Percentiles rank a stretch among this genome's conserved stretches.
Evolutionary conservation across 2,888 invertebrate genomes (phyloP).

Genomic region (Cyclophora punctaria): DNA sequence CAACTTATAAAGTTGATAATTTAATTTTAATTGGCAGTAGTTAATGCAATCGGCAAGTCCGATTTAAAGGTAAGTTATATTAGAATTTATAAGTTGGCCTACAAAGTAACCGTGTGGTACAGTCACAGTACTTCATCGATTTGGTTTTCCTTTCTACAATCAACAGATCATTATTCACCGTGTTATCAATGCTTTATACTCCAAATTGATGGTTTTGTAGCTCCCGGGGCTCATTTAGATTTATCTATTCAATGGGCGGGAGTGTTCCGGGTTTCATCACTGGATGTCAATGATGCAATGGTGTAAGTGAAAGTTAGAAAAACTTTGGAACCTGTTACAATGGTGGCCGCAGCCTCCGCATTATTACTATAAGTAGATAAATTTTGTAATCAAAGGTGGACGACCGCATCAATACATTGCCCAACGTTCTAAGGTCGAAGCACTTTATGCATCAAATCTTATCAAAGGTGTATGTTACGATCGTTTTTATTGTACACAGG

Average conservation of each 20-base stretch:
- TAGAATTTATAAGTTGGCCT: too few species aligned
- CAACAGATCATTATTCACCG: slow-evolving; percentile 6
- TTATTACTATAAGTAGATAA: slow-evolving; percentile 9
- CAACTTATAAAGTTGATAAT: too few species aligned
- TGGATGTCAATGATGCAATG: slow-evolving; percentile 22
- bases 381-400: slow-evolving; percentile 19
- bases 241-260: slow-evolving; percentile 11
- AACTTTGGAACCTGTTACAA: slow-evolving; percentile 23
- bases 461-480: slow-evolving; percentile 10
- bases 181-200: slow-evolving; percentile 11
- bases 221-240: slow-evolving; percentile 6
- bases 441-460: neutral
- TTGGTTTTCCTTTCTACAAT: slow-evolving; percentile 4
- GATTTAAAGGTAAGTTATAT: too few species aligned
- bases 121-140: neutral
- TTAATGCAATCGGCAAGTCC: too few species aligned
- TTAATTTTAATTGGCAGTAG: too few species aligned
- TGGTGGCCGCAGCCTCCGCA: slow-evolving; percentile 14
- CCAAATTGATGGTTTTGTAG: slow-evolving; percentile 7
- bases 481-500: slow-evolving; percentile 12
- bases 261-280: slow-evolving; percentile 6
- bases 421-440: neutral
- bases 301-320: slow-evolving; percentile 41
- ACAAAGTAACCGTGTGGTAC: too few species aligned
- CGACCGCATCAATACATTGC: slow-evolving; percentile 17